Percentiles rank a stretch among this genome's conserved stretches.
phyloP scores from a whole-genome alignment of 37 sponge, comb jelly and placozoan species.

The Cliona cf. orientalis region DNA sequence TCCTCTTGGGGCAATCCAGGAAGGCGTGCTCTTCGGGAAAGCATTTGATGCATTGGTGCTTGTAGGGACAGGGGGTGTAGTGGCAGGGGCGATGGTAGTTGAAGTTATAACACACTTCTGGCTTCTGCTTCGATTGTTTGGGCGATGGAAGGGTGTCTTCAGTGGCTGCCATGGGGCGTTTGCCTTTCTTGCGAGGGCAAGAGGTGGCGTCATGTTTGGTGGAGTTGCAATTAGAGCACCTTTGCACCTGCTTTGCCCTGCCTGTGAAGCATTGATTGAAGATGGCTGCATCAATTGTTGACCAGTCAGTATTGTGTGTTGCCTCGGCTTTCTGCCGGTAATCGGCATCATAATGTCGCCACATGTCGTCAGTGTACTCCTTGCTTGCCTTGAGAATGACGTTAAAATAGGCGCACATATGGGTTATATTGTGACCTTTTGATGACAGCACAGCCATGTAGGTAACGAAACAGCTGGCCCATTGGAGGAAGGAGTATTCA shows the following conservation, averaged over 20 bases:
- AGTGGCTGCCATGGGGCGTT: too few species aligned
- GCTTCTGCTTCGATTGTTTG: not conserved
- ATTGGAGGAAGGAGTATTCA: too few species aligned
- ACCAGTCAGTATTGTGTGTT: not conserved
- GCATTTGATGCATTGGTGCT: too few species aligned
- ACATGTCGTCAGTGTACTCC: conserved; percentile 2
- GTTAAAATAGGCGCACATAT: conserved; percentile 10
- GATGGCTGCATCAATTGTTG: not conserved
- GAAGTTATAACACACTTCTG: not conserved
- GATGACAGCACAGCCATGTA: too few species aligned
- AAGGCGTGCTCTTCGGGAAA: too few species aligned
- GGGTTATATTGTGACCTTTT: not conserved
- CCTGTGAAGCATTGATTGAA: conserved; percentile 20
- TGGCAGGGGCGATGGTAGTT: not conserved
- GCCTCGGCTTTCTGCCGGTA: conserved; percentile 6
- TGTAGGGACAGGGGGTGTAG: too few species aligned
- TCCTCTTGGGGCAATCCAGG: too few species aligned
- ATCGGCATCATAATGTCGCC: not conserved
- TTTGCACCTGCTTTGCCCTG: not conserved
- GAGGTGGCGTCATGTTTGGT: not conserved
- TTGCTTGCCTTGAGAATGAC: not conserved
- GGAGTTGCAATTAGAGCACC: not conserved
- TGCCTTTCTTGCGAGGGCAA: not conserved
- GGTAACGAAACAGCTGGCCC: too few species aligned
- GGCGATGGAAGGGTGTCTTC: not conserved